phyloP scores from a whole-genome alignment of 2,797 vertebrate genomes.

The Otolemur crassicaudatus region DNA sequence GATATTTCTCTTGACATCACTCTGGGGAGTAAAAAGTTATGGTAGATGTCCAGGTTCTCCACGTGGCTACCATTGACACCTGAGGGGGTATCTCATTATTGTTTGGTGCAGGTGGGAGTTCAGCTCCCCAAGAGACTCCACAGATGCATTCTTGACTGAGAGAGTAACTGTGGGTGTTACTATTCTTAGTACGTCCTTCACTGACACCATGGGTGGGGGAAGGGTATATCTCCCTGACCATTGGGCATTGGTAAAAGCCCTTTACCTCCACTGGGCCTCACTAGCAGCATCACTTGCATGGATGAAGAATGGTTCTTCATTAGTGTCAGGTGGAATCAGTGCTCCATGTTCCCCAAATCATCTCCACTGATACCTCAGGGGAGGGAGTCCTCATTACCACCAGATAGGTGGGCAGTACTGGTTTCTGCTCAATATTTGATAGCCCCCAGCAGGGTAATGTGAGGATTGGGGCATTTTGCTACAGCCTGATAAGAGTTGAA shows the following conservation, averaged over 20 bases:
- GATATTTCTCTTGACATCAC: background rate
- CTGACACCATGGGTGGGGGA: background rate
- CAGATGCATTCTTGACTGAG: background rate
- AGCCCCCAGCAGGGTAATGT: background rate
- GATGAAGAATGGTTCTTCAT: background rate
- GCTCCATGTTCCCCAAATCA: background rate
- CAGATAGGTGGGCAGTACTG: too few relatives aligned
- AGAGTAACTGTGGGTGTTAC: accelerated
- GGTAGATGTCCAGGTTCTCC: background rate
- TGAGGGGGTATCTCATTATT: background rate
- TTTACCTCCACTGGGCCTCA: background rate
- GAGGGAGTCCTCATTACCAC: background rate
- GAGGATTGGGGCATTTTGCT: background rate
- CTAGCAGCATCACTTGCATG: too few relatives aligned
- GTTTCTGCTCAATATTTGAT: background rate
- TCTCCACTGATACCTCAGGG: background rate
- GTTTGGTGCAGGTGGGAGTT: background rate
- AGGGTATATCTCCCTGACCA: background rate
- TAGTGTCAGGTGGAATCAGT: background rate
- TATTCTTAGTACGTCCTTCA: background rate
- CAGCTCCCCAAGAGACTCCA: background rate
- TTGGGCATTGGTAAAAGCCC: background rate
- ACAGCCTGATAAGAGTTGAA: background rate
- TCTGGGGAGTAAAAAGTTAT: background rate
- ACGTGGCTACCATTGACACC: background rate